These are phyloP conservation scores for Pituophis catenifer DNA, from an alignment of 2,113 vertebrate species.

Conservation along the genomic window DNA sequence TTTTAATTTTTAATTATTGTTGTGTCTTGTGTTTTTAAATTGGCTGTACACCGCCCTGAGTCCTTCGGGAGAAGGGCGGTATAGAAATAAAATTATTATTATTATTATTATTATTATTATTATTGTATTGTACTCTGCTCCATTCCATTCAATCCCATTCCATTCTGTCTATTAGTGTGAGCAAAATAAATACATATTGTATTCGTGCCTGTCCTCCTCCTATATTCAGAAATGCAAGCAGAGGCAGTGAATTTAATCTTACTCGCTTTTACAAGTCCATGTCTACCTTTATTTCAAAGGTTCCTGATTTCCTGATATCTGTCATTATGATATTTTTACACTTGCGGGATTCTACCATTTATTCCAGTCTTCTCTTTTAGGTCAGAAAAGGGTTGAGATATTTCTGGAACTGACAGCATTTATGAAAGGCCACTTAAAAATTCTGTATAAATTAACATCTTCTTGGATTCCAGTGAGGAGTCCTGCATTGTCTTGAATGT, in stretches of 20 bases:
- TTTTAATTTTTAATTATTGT: too few species aligned
- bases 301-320: background rate
- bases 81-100: too few species aligned
- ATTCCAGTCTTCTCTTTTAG: background rate
- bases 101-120: too few species aligned
- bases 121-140: too few species aligned
- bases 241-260: background rate
- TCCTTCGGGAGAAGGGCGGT: too few species aligned
- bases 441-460: constrained; percentile 71
- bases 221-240: background rate
- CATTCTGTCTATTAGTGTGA: background rate
- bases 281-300: background rate
- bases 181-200: background rate
- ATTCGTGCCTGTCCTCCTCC: background rate
- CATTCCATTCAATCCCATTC: background rate
- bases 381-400: constrained; percentile 18
- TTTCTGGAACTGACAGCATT: constrained; percentile 59
- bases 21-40: too few species aligned
- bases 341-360: background rate
- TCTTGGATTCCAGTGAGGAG: constrained; percentile 67
- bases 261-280: background rate
- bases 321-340: background rate
- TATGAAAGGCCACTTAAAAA: constrained; percentile 68
- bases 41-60: too few species aligned
- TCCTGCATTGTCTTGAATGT: constrained; percentile 72